phyloP scores from a whole-genome alignment of 1,140 invertebrate genomes.

The Drosophila funebris region DNA sequence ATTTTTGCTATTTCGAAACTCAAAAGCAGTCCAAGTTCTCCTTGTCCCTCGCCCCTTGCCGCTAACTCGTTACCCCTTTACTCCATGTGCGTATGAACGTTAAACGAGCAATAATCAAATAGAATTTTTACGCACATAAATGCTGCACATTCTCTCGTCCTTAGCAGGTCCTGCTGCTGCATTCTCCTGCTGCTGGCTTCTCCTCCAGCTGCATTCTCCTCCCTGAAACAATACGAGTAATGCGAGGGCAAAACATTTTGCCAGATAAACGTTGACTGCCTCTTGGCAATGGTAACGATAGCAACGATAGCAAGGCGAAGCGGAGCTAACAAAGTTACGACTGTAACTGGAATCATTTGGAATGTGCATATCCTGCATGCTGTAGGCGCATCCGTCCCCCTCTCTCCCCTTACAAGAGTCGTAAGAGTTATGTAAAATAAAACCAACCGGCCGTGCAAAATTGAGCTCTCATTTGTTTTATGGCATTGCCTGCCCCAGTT shows the following conservation, averaged over 20 bases:
- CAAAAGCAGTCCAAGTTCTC: neutral
- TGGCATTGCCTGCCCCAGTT: constrained; percentile 43
- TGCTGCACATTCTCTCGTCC: constrained; percentile 11
- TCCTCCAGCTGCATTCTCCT: neutral
- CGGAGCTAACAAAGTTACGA: constrained; percentile 65
- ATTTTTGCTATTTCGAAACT: constrained; percentile 43
- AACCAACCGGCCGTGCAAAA: constrained; percentile 52
- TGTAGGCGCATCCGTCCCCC: constrained; percentile 49
- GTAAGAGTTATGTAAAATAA: constrained; percentile 55
- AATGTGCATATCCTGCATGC: constrained; percentile 48
- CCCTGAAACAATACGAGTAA: constrained; percentile 55
- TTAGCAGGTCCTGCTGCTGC: constrained; percentile 22
- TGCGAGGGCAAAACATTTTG: constrained; percentile 68
- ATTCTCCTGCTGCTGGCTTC: neutral
- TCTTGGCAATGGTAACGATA: constrained; percentile 9
- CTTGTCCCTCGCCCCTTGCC: neutral
- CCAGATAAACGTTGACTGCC: constrained; percentile 61
- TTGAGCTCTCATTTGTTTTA: constrained; percentile 77
- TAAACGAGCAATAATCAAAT: constrained; percentile 71
- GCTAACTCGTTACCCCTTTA: neutral
- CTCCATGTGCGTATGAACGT: constrained; percentile 9
- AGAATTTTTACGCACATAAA: constrained; percentile 77
- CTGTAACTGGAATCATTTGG: constrained; percentile 50
- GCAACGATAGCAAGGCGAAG: neutral
- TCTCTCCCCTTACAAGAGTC: constrained; percentile 9